Conservation (phyloP, 1,140 invertebrate genomes). For the Lucilia sericata region DNA sequence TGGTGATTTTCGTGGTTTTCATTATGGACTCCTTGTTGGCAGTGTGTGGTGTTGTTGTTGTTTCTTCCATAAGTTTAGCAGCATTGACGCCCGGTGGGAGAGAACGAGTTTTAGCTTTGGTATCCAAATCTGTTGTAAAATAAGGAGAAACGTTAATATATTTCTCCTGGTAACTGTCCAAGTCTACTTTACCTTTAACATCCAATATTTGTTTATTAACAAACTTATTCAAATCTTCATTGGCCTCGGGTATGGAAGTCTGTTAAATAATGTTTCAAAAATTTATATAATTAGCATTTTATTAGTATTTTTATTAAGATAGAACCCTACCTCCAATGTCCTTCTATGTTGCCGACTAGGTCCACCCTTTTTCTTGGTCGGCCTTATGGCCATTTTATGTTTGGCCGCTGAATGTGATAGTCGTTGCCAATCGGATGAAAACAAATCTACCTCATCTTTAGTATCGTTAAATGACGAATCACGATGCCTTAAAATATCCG, state of each 20-base stretch:
- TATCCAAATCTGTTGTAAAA: constrained; percentile 52
- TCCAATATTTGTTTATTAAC: constrained; percentile 64
- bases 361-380: constrained; percentile 79
- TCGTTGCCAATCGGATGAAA: constrained; percentile 69
- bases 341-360: constrained; percentile 75
- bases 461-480: constrained; percentile 50
- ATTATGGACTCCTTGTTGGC: constrained; percentile 40
- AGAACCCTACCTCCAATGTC: constrained; percentile 70
- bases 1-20: constrained; percentile 38
- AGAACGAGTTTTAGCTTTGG: constrained; percentile 75
- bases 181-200: constrained; percentile 51
- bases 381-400: constrained; percentile 82
- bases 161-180: neutral
- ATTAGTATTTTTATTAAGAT: neutral
- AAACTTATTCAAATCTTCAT: constrained; percentile 72
- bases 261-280: constrained; percentile 66
- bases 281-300: constrained; percentile 49
- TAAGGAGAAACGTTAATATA: no score
- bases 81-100: constrained; percentile 72
- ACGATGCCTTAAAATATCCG: constrained; percentile 47
- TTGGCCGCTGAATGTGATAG: constrained; percentile 82
- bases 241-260: constrained; percentile 78
- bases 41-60: constrained; percentile 9
- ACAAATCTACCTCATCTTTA: constrained; percentile 57
- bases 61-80: constrained; percentile 50